Conservation (phyloP, 2,888 invertebrate genomes). For the Alviniconcha strummeri region DNA sequence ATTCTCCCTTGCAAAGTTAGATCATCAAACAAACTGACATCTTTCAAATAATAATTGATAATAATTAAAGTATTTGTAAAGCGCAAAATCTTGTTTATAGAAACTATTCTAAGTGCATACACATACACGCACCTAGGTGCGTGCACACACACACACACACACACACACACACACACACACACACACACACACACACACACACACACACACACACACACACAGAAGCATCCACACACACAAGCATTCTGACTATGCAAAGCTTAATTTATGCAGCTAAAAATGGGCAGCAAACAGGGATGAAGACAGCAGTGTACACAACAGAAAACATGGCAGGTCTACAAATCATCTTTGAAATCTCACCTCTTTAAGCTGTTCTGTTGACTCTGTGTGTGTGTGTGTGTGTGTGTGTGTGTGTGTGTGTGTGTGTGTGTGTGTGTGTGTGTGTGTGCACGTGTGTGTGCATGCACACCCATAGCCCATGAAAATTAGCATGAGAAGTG, state of each 20-base stretch:
- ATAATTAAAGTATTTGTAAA: too few species aligned
- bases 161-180: constrained; percentile 1
- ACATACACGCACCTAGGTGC: not conserved
- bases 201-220: not conserved
- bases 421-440: not conserved
- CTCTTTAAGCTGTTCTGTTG: too few species aligned
- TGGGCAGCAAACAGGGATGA: too few species aligned
- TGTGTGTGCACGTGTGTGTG: not conserved
- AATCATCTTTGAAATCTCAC: too few species aligned
- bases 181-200: not conserved
- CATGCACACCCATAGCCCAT: not conserved
- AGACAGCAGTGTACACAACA: too few species aligned
- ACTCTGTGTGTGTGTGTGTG: not conserved
- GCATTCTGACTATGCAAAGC: not conserved
- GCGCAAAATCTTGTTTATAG: too few species aligned
- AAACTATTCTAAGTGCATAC: not conserved
- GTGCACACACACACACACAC: not conserved
- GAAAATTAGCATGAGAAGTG: too few species aligned
- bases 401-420: constrained; percentile 10
- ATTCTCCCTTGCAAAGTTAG: too few species aligned
- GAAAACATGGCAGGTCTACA: too few species aligned
- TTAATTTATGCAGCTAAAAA: too few species aligned
- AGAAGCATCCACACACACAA: not conserved
- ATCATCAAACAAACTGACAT: too few species aligned
- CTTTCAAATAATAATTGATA: too few species aligned